These are phyloP conservation scores for Cavia aperea DNA, from an alignment of 2,113 vertebrate species.

Conservation along the genomic window DNA sequence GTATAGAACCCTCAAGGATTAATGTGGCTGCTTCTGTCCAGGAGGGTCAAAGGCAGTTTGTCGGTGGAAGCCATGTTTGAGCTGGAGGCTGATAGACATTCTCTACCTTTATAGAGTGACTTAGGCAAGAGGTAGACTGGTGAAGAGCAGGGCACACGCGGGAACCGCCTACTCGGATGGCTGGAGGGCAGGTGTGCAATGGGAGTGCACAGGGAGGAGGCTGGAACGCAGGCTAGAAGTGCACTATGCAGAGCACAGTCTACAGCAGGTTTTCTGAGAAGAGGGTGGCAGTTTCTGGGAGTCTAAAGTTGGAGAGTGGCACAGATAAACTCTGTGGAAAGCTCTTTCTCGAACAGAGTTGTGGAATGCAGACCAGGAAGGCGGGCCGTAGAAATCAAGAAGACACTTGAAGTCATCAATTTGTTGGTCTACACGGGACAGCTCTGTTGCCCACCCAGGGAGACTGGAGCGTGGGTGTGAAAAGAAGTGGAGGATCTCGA, in stretches of 20 bases:
- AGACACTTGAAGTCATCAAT: background rate
- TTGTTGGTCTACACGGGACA: background rate
- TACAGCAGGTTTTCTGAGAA: background rate
- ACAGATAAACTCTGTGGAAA: background rate
- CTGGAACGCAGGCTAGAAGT: background rate
- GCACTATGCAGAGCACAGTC: no score
- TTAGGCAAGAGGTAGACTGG: background rate
- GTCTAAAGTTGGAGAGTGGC: background rate
- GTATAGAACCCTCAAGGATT: background rate
- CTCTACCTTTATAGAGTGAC: background rate
- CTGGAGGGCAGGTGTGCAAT: background rate
- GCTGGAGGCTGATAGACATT: background rate
- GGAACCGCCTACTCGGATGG: background rate
- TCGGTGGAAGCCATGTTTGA: background rate
- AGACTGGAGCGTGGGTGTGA: no score
- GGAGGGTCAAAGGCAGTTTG: background rate
- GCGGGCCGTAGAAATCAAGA: background rate
- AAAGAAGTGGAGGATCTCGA: background rate
- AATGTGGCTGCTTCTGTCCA: background rate
- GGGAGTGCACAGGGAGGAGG: background rate
- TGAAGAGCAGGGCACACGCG: background rate
- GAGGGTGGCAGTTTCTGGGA: background rate
- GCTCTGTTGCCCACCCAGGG: background rate
- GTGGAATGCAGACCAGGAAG: background rate
- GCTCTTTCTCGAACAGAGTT: background rate